Percentiles rank a stretch among this genome's conserved stretches.
These are phyloP conservation scores for Bombus terrestris DNA, from an alignment of 1,140 invertebrate species.

Conservation along the genomic window DNA sequence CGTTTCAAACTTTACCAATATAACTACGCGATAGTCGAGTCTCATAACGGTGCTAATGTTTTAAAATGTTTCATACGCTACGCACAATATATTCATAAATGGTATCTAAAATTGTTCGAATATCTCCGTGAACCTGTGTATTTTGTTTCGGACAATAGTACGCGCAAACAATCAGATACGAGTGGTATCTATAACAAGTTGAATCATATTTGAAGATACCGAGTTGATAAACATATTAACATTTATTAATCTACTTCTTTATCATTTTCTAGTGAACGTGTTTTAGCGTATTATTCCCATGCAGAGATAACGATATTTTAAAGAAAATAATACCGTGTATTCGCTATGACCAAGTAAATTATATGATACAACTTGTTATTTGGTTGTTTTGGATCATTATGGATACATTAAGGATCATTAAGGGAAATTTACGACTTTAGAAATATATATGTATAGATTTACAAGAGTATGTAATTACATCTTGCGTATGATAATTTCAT, in stretches of 20 bases:
- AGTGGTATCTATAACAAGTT: not conserved
- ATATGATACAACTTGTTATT: not conserved
- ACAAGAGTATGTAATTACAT: not conserved
- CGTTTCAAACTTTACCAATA: no score
- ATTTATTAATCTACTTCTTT: not conserved
- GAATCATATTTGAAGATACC: no score
- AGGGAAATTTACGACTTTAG: not conserved
- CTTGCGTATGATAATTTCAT: conserved; percentile 7
- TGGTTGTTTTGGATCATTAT: not conserved
- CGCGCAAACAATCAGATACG: not conserved
- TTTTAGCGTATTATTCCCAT: not conserved
- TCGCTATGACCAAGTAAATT: not conserved
- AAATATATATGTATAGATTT: not conserved
- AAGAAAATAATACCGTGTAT: not conserved
- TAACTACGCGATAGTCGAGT: no score
- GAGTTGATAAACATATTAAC: no score
- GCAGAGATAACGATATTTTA: not conserved
- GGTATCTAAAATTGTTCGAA: no score
- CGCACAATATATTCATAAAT: no score
- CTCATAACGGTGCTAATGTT: no score
- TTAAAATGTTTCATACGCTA: no score
- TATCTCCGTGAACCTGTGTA: no score
- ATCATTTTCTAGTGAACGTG: not conserved
- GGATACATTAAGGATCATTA: not conserved
- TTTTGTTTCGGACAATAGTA: not conserved